Conservation (phyloP, 1,140 invertebrate genomes). For the Ctenoplectra terminalis region DNA sequence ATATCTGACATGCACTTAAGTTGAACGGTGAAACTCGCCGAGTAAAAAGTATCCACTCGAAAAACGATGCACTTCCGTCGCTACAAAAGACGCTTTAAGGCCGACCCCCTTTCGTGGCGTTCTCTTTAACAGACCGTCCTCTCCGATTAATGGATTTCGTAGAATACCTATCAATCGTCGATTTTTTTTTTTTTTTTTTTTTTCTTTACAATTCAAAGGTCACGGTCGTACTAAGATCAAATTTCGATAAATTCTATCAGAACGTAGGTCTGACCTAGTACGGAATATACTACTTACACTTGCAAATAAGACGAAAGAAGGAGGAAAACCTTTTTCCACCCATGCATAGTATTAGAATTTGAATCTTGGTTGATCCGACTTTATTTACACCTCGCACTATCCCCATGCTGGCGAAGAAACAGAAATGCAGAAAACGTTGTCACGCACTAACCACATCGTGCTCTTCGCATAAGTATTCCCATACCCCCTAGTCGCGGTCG, state of each 20-base stretch:
- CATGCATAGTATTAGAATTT: too few relatives aligned
- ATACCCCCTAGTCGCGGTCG: neutral
- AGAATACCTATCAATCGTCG: neutral
- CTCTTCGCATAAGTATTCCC: neutral
- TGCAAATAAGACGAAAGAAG: too few relatives aligned
- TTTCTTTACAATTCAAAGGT: neutral
- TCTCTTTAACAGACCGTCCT: neutral
- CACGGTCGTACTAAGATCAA: neutral
- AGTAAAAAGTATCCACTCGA: conserved; percentile 47
- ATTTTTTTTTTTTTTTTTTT: neutral
- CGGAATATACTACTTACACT: neutral
- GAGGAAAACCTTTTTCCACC: too few relatives aligned
- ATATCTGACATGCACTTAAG: conserved; percentile 39
- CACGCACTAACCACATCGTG: neutral
- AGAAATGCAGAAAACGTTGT: neutral
- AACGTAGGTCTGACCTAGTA: neutral
- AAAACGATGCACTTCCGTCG: conserved; percentile 33
- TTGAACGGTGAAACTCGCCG: conserved; percentile 44
- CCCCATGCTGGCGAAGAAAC: neutral
- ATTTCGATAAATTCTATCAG: neutral
- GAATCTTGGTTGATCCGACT: too few relatives aligned
- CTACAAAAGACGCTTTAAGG: conserved; percentile 29
- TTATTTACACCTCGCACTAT: neutral
- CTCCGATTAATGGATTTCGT: neutral
- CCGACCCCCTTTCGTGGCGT: too few relatives aligned